Evolutionary conservation across 2,113 vertebrate genomes (phyloP).

Genomic region (Pheucticus melanocephalus): DNA sequence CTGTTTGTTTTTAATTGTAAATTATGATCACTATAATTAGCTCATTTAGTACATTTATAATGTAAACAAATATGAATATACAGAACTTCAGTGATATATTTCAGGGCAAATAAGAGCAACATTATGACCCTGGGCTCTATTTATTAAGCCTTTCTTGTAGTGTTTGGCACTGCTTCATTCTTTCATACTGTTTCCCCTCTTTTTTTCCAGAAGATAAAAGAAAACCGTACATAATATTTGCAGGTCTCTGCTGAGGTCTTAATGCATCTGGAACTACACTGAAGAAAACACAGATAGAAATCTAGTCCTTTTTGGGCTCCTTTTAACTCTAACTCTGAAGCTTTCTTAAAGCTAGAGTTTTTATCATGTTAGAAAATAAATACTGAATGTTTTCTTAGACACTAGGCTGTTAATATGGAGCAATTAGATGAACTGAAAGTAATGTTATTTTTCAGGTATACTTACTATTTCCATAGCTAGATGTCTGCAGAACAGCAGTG

Average conservation of each 20-base stretch:
- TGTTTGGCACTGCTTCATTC: conserved; percentile 29
- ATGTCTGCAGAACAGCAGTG: neutral
- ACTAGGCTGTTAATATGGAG: neutral
- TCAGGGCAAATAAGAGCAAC: conserved; percentile 69
- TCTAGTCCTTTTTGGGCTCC: neutral
- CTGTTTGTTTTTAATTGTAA: conserved; percentile 84
- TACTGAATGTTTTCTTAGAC: neutral
- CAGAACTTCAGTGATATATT: conserved; percentile 69
- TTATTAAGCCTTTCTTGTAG: conserved; percentile 57
- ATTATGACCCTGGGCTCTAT: conserved; percentile 59
- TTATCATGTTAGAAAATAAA: neutral
- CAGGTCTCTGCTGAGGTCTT: conserved; percentile 14
- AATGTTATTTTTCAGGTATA: neutral
- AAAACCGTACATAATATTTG: neutral
- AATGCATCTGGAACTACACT: neutral
- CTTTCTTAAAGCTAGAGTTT: neutral
- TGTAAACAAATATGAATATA: conserved; percentile 80
- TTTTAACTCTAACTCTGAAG: neutral
- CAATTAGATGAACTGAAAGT: neutral
- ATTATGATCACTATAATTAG: conserved; percentile 83
- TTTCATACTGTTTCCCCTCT: neutral
- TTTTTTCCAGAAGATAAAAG: conserved; percentile 4
- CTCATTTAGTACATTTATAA: conserved; percentile 77
- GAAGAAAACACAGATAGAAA: neutral
- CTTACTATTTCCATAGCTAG: neutral